Base-by-base conservation (phyloP, 2,888 invertebrate species). In the Opisthograptis luteolata region DNA sequence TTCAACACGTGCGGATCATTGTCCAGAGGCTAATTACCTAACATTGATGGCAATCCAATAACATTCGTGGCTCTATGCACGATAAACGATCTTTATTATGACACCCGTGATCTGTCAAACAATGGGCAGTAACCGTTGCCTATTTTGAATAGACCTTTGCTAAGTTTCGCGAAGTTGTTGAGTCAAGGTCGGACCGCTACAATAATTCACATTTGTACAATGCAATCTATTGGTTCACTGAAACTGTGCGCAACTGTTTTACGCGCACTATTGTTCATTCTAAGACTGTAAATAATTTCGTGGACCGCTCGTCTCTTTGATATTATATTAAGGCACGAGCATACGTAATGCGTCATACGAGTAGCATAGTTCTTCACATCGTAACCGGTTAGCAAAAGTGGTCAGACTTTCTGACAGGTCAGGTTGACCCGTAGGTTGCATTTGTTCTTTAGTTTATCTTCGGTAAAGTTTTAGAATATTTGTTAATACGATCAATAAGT, bases 61-160 rank as follows among this genome's bases (percentile, higher is more conserved):
- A 50, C 39, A 40, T 39, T 34, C 34, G 20, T 37, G 43, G 43
- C 27, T 36, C 19, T 32, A n/a, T n/a, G 13, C 7, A 54, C 64
- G 59, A 65, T 63, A 64, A 67, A 66, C 65, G 67, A 69, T 63
- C 61, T 65, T 53, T 66, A 66, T 70, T 58, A 70, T 60, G 70
- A 68, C 69, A 72, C 58, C 59, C 57, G 59, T 64, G 61, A 70
- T 70, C 60, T 55, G 50, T 53, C 37, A 56, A 68, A 80, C 80
- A 80, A 80, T 79, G 64, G 73, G 75, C 59, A 63, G 65, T 79
- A 68, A 66, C 58, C 37, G 45, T 48, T 45, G 44, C 55, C 49
- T 24, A 55, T 47, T 64, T 67, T 66, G 67, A 70, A 69, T 68
- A 56, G 66, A 63, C 50, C 57, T 61, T 57, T 53, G 63, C 50